Evolutionary conservation across 1,140 invertebrate genomes (phyloP), one percentile per base, ranked within the genome.

Genomic region (Calephelis nemesis): DNA sequence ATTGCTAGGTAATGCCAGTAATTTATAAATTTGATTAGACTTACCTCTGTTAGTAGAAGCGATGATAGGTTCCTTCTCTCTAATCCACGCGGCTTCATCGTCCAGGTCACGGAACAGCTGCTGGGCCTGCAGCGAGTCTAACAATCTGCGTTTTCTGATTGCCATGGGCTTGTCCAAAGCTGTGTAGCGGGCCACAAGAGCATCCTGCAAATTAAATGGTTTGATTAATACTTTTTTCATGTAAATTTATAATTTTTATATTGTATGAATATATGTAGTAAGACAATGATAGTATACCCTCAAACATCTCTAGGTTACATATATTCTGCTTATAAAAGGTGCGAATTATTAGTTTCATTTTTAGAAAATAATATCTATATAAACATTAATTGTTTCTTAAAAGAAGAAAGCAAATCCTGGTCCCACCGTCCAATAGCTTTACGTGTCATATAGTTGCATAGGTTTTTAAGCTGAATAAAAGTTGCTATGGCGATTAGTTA

Each of bases 21-120:
- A 10, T 13, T 4, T 50, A 2, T 15, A 50, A 15, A 49, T 62
- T 48, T 52, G 5, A 65, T 45, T 45, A n/a, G n/a, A n/a, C n/a
- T 48, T 67, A 94, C 96, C 98, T 88, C 98, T 95, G 87, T 99
- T 99, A 1, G 98, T 99, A 11, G 97, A 98, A 0, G 97, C 97
- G 12, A 98, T 99, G 73, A 99, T 97, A 0, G 99, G 99, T 88
- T 99, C 99, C 87, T 99, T 99, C 90, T 99, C 99, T 0, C 98
- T 92, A 75, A 99, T 99, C 99, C 99, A 99, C 19, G 98, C 97
- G 78, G 99, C 98, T 90, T 99, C 99, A 87, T 99, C 98, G 85
- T 99, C 98, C 75, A 99, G 95, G 85, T 99, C 99, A 15, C 98
- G 93, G 93, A 99, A 98, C 42, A 99, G 94, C 88, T 99, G 98